phyloP scores from a whole-genome alignment of 2,113 vertebrate species.

The Meriones unguiculatus region DNA sequence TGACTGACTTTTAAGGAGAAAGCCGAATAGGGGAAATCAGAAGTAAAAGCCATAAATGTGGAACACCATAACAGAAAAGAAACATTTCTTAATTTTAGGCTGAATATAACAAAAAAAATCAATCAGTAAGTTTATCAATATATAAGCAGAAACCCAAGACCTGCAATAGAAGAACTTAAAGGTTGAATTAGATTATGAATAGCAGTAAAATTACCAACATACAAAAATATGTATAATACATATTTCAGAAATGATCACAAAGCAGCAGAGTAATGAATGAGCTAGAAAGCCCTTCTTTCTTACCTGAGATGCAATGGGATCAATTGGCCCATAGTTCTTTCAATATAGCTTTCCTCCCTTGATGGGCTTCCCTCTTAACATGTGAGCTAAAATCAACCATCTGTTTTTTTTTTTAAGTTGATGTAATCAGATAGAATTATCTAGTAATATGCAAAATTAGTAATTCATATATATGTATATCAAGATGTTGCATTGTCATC shows the following conservation, averaged over 20 bases:
- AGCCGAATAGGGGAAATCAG: neutral
- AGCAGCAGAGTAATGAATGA: neutral
- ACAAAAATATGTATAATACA: neutral
- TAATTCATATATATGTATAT: neutral
- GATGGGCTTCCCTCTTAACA: neutral
- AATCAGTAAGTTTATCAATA: neutral
- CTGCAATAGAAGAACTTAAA: neutral
- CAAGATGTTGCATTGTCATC: neutral
- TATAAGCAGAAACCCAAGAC: neutral
- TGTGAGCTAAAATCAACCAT: neutral
- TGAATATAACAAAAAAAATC: neutral
- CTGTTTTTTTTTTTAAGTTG: neutral
- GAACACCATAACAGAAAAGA: neutral
- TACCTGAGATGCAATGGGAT: neutral
- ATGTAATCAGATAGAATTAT: fast-evolving
- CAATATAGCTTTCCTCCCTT: too few species aligned
- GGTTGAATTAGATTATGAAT: neutral
- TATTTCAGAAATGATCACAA: neutral
- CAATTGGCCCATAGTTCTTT: neutral
- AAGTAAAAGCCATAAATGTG: neutral
- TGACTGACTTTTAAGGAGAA: neutral
- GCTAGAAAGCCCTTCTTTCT: too few species aligned
- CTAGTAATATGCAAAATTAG: neutral
- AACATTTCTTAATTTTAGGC: neutral
- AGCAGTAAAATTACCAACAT: neutral